phyloP scores from a whole-genome alignment of 2,888 invertebrate genomes.

The Mythimna ferrago region DNA sequence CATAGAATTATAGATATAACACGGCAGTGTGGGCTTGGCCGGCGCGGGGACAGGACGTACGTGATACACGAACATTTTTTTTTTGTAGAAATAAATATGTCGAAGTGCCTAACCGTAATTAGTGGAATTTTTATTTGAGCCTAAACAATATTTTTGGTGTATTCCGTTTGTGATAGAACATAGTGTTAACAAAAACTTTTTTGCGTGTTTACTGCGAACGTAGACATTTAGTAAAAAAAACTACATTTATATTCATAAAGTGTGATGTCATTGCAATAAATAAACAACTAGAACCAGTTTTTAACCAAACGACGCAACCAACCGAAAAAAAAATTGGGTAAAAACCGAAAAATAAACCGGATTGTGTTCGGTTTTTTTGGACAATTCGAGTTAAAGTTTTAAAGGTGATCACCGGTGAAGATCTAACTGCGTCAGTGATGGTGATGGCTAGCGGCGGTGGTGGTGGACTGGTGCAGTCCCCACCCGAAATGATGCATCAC shows the following conservation, averaged over 20 bases:
- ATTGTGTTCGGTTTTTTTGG: slow-evolving; percentile 32
- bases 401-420: slow-evolving; percentile 73
- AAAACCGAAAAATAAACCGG: slow-evolving; percentile 12
- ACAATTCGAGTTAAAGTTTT: slow-evolving; percentile 50
- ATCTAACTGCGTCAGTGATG: slow-evolving; percentile 80
- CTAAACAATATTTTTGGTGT: slow-evolving; percentile 72
- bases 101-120: slow-evolving; percentile 83
- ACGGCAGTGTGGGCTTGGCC: slow-evolving; percentile 89
- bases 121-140: slow-evolving; percentile 59
- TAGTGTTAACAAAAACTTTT: slow-evolving; percentile 61
- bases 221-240: slow-evolving; percentile 32
- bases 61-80: slow-evolving; percentile 72
- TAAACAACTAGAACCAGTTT: slow-evolving; percentile 55
- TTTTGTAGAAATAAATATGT: slow-evolving; percentile 76
- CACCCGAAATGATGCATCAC: slow-evolving; percentile 89
- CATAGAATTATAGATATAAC: slow-evolving; percentile 88
- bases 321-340: slow-evolving; percentile 9
- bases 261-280: slow-evolving; percentile 69
- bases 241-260: slow-evolving; percentile 43
- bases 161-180: slow-evolving; percentile 74
- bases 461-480: slow-evolving; percentile 90
- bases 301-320: slow-evolving; percentile 13
- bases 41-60: slow-evolving; percentile 80
- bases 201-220: slow-evolving; percentile 40
- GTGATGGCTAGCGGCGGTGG: slow-evolving; percentile 89